A percentile compares a stretch with the other conserved stretches of the same genome.
phyloP scores from a whole-genome alignment of 53 echinoderm and acorn worm genomes.

The Hippasteria phrygiana region DNA sequence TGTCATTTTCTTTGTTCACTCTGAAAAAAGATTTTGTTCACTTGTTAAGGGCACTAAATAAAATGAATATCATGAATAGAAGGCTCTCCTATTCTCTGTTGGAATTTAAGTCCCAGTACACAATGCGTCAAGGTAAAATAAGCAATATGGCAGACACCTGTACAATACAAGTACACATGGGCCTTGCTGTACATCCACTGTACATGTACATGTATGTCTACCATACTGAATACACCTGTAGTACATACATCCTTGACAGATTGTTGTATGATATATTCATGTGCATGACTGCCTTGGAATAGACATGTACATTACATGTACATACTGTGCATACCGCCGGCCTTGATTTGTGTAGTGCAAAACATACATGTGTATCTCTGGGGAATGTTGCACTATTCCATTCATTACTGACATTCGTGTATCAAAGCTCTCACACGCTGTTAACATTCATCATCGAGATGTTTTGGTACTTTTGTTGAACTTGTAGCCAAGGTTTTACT shows the following conservation, averaged over 20 bases:
- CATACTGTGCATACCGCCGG: background rate
- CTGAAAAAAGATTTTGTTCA: too few species aligned
- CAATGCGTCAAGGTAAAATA: too few species aligned
- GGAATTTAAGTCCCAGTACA: too few species aligned
- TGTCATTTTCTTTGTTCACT: too few species aligned
- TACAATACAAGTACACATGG: too few species aligned
- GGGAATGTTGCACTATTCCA: background rate
- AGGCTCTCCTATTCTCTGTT: too few species aligned
- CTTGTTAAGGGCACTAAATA: too few species aligned
- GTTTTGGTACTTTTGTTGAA: background rate
- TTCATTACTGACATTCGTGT: background rate
- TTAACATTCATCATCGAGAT: background rate
- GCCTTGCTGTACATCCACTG: too few species aligned
- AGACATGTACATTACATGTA: too few species aligned
- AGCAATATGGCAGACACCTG: too few species aligned
- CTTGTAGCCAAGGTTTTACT: background rate
- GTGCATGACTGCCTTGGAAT: background rate
- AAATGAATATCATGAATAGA: too few species aligned
- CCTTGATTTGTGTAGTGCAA: slow-evolving; percentile 20
- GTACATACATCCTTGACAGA: background rate
- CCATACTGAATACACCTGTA: background rate
- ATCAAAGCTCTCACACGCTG: background rate
- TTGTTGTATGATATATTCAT: background rate
- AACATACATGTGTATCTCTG: background rate
- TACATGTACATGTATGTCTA: background rate